These are phyloP conservation scores for Sceloporus tristichus DNA, from an alignment of 2,113 vertebrate species.

Conservation along the genomic window DNA sequence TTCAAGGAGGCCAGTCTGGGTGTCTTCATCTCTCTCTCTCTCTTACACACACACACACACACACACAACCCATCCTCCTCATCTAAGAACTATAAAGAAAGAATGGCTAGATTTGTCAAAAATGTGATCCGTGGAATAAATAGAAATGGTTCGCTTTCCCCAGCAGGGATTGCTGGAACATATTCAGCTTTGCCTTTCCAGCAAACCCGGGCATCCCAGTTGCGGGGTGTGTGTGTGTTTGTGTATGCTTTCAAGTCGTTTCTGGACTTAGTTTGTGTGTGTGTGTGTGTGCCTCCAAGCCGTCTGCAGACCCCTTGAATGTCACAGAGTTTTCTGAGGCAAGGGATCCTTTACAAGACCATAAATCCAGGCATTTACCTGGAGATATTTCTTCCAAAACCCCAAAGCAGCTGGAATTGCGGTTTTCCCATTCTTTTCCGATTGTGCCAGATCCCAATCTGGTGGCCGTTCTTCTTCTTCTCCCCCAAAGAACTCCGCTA, in stretches of 20 bases:
- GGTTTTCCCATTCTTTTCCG: conserved; percentile 24
- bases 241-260: no score
- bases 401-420: background rate
- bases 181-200: background rate
- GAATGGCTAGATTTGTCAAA: background rate
- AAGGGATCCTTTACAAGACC: background rate
- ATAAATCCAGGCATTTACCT: conserved; percentile 3
- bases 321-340: no score
- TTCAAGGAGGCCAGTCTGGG: no score
- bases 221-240: no score
- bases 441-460: background rate
- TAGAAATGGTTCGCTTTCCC: background rate
- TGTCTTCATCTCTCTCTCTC: no score
- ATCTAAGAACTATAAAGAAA: background rate
- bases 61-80: no score
- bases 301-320: no score
- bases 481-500: background rate
- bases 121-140: background rate
- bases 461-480: background rate
- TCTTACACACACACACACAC: no score
- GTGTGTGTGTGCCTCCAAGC: no score
- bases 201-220: background rate
- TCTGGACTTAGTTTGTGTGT: no score
- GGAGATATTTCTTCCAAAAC: conserved; percentile 8
- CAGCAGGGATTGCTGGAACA: background rate